Conservation (phyloP, 2,113 vertebrate species). For the Poeciliopsis occidentalis region DNA sequence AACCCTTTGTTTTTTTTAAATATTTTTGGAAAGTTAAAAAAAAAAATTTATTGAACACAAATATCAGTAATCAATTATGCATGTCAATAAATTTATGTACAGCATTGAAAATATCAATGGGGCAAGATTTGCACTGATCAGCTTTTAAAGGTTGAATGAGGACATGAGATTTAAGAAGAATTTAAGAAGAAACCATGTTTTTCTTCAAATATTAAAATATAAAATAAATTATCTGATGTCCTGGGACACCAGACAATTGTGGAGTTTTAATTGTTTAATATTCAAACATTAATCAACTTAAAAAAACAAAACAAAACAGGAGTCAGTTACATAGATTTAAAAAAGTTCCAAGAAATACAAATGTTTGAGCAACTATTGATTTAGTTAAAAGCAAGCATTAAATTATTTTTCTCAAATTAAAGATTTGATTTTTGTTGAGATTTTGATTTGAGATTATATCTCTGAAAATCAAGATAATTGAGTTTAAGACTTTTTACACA, state of each 20-base stretch:
- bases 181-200: not conserved
- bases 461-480: too few relatives aligned
- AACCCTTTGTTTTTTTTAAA: not conserved
- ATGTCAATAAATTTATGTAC: not conserved
- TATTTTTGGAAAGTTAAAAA: not conserved
- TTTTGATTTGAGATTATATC: too few relatives aligned
- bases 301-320: too few relatives aligned
- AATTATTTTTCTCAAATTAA: not conserved
- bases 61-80: not conserved
- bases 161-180: not conserved
- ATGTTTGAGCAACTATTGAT: too few relatives aligned
- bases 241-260: too few relatives aligned
- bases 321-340: too few relatives aligned
- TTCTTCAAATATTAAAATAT: not conserved
- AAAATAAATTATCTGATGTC: not conserved
- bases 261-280: too few relatives aligned
- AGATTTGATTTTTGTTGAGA: not conserved
- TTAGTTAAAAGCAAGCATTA: conserved; percentile 21
- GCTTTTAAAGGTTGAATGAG: not conserved
- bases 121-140: too few relatives aligned
- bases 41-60: not conserved
- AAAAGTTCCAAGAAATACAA: too few relatives aligned
- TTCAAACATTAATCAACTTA: too few relatives aligned
- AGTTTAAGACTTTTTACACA: too few relatives aligned
- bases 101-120: not conserved